Conservation (phyloP, 2,888 invertebrate genomes). For the Hydropsyche betteni region DNA sequence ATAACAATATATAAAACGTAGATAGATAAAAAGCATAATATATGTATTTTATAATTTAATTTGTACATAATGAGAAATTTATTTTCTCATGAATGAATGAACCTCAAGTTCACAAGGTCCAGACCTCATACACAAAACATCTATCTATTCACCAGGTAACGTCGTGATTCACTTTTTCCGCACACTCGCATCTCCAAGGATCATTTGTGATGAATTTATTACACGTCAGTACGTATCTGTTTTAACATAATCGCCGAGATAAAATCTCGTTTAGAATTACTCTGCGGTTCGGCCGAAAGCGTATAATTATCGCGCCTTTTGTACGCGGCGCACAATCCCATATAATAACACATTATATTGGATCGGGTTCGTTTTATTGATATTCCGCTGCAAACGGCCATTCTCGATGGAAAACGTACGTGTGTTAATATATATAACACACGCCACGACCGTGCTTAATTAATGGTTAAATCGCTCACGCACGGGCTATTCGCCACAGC, state of each 20-base stretch:
- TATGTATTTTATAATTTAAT: too few species aligned
- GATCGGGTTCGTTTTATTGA: slow-evolving; percentile 3
- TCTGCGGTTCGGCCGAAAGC: background rate
- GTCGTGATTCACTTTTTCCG: slow-evolving; percentile 27
- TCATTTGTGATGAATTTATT: slow-evolving; percentile 26
- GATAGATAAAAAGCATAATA: too few species aligned
- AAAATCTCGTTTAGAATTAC: slow-evolving; percentile 23
- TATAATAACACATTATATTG: background rate
- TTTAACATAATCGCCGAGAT: slow-evolving; percentile 1
- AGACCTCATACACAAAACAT: slow-evolving; percentile 14
- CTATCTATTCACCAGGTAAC: background rate
- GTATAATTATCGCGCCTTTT: slow-evolving; percentile 30
- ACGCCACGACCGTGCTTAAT: slow-evolving; percentile 21
- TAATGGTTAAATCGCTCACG: slow-evolving; percentile 26
- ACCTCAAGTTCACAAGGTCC: slow-evolving; percentile 17
- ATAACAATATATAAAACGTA: too few species aligned
- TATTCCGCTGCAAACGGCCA: slow-evolving; percentile 1
- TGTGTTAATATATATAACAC: too few species aligned
- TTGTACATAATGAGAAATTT: slow-evolving; percentile 18
- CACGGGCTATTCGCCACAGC: too few species aligned
- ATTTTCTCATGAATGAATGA: slow-evolving; percentile 28
- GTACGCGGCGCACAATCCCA: slow-evolving; percentile 10
- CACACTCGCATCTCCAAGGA: background rate
- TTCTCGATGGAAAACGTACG: too few species aligned
- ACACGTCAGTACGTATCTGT: slow-evolving; percentile 1